These are phyloP conservation scores for Apantesis nais DNA, from an alignment of 2,888 invertebrate species.

Conservation along the genomic window DNA sequence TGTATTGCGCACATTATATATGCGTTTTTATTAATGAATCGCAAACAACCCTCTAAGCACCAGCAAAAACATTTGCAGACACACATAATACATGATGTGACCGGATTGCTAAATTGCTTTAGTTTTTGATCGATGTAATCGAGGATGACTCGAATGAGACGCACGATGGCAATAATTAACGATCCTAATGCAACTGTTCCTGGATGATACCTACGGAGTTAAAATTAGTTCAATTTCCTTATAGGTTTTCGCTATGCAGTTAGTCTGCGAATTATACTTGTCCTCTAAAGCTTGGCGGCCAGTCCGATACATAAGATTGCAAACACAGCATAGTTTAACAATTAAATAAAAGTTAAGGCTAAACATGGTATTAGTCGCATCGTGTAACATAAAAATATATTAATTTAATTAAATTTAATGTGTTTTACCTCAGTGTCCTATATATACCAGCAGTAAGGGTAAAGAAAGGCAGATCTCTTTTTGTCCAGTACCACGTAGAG, in stretches of 20 bases:
- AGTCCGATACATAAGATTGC: no score
- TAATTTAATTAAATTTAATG: not conserved
- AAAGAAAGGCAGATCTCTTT: conserved; percentile 93
- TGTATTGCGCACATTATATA: conserved; percentile 98
- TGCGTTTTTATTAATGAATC: conserved; percentile 94
- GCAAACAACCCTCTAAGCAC: conserved; percentile 94
- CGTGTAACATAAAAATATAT: no score
- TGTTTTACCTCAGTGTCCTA: conserved; percentile 87
- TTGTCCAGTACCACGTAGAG: conserved; percentile 98
- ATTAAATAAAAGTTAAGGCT: not conserved
- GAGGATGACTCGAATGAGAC: conserved; percentile 92
- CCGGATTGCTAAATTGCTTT: conserved; percentile 91
- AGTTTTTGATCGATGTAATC: conserved; percentile 94
- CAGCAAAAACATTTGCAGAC: conserved; percentile 94
- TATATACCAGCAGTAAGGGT: conserved; percentile 90
- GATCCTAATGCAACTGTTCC: conserved; percentile 97
- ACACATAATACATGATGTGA: conserved; percentile 89
- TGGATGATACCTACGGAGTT: conserved; percentile 89
- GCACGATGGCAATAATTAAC: conserved; percentile 95
- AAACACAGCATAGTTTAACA: not conserved
- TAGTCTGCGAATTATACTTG: no score
- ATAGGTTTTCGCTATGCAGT: no score
- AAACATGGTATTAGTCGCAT: no score
- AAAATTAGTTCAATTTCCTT: not conserved
- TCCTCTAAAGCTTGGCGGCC: no score